These are phyloP conservation scores for Vidua chalybeata DNA, from an alignment of 2,113 vertebrate species.

Conservation along the genomic window DNA sequence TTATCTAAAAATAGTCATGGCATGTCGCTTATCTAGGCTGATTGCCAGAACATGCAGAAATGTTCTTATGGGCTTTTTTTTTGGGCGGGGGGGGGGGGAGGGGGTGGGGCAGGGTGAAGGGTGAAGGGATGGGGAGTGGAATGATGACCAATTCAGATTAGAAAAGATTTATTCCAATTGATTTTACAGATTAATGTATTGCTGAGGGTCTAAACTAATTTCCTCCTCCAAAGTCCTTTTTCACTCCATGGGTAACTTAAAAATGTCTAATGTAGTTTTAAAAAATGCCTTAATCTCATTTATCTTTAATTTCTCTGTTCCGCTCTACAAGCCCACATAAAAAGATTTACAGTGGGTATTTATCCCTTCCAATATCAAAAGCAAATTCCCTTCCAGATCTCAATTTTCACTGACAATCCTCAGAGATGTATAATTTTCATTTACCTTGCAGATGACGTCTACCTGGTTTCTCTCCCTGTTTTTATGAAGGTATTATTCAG, in stretches of 20 bases:
- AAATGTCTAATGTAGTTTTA: slow-evolving; percentile 6
- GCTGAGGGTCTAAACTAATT: slow-evolving; percentile 18
- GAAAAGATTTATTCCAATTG: not conserved
- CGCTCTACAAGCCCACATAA: slow-evolving; percentile 11
- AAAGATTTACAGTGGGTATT: slow-evolving; percentile 50
- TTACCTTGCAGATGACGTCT: slow-evolving; percentile 60
- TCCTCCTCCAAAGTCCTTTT: not conserved
- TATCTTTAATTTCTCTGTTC: slow-evolving; percentile 61
- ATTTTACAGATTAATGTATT: slow-evolving; percentile 30
- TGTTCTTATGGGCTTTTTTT: not conserved
- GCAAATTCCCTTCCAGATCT: slow-evolving; percentile 60
- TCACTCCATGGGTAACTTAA: not conserved
- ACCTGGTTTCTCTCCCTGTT: slow-evolving; percentile 37
- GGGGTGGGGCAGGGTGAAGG: no score
- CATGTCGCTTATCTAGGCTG: not conserved
- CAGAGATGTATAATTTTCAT: slow-evolving; percentile 48
- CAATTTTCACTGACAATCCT: slow-evolving; percentile 52
- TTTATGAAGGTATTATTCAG: slow-evolving; percentile 2
- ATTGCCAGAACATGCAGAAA: not conserved
- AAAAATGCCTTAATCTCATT: slow-evolving; percentile 55
- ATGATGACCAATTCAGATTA: not conserved
- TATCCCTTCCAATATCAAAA: slow-evolving; percentile 46
- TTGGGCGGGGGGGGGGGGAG: no score
- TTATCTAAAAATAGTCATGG: not conserved
- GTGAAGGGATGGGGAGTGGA: no score